Percentiles rank a stretch among this genome's conserved stretches.
Conservation (phyloP, 2,888 invertebrate species). For the Malacosoma neustria region DNA sequence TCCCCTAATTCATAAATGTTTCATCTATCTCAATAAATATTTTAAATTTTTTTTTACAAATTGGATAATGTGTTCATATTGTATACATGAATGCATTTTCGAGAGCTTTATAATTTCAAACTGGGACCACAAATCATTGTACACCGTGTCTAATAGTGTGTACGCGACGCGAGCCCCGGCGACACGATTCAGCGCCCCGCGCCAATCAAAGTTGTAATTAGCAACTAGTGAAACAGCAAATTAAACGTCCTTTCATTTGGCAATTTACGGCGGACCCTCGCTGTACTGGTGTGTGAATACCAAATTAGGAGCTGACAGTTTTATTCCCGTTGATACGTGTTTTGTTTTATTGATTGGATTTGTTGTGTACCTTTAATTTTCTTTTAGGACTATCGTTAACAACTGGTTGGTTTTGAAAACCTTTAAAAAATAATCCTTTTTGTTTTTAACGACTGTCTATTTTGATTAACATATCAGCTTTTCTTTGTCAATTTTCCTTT, state of each 20-base stretch:
- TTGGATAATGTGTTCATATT: no score
- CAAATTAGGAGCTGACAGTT: not conserved
- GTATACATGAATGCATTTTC: no score
- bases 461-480: no score
- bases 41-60: no score
- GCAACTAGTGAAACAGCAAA: slow-evolving; percentile 67
- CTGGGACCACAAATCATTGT: not conserved
- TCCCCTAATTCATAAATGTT: no score
- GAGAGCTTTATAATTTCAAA: not conserved
- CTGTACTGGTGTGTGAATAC: not conserved
- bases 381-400: no score
- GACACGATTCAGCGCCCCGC: slow-evolving; percentile 40
- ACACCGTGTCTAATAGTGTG: not conserved
- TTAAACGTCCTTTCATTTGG: slow-evolving; percentile 61
- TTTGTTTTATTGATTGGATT: not conserved
- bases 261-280: slow-evolving; percentile 31
- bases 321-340: not conserved
- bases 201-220: slow-evolving; percentile 69
- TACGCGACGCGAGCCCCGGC: slow-evolving; percentile 12
- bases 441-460: no score
- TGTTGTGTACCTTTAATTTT: no score
- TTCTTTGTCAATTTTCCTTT: no score
- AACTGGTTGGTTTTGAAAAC: no score
- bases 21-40: no score
- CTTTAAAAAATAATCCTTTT: no score